Evolutionary conservation across 2,888 invertebrate species (phyloP).

Genomic region (Drosophila prostipennis): DNA sequence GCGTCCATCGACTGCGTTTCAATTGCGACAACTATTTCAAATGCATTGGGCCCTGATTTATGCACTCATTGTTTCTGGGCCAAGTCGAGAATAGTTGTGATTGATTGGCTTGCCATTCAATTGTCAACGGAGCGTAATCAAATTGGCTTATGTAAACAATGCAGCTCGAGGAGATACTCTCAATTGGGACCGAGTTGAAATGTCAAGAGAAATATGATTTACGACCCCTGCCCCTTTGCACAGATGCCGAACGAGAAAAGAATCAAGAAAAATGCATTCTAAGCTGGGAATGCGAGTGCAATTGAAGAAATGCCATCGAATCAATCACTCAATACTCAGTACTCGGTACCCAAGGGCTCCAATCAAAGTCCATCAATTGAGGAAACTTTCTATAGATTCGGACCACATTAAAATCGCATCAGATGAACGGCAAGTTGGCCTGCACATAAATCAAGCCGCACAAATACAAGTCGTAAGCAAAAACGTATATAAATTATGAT

Average conservation of each 20-base stretch:
- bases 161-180: conserved; percentile 34
- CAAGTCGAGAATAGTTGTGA: conserved; percentile 54
- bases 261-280: conserved; percentile 36
- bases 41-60: conserved; percentile 14
- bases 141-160: conserved; percentile 72
- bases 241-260: conserved; percentile 16
- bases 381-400: conserved; percentile 14
- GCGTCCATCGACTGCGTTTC: conserved; percentile 42
- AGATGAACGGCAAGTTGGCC: conserved; percentile 17
- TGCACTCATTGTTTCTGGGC: conserved; percentile 35
- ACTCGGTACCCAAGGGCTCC: conserved; percentile 15
- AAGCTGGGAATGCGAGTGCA: conserved; percentile 11
- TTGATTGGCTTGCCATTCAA: conserved; percentile 70
- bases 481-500: conserved; percentile 74
- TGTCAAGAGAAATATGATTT: conserved; percentile 74
- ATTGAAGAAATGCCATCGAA: conserved; percentile 33
- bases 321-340: conserved; percentile 22
- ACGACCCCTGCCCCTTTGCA: conserved; percentile 22
- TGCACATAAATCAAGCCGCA: conserved; percentile 57
- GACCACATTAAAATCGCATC: conserved; percentile 51
- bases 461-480: conserved; percentile 47
- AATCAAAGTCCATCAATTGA: conserved; percentile 39
- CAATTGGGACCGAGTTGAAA: conserved; percentile 65
- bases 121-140: conserved; percentile 68
- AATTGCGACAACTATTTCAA: conserved; percentile 37